Evolutionary conservation across 1,140 invertebrate species (phyloP), one percentile per base, ranked within the genome.

Genomic region (Holcopasites calliopsidis): DNA sequence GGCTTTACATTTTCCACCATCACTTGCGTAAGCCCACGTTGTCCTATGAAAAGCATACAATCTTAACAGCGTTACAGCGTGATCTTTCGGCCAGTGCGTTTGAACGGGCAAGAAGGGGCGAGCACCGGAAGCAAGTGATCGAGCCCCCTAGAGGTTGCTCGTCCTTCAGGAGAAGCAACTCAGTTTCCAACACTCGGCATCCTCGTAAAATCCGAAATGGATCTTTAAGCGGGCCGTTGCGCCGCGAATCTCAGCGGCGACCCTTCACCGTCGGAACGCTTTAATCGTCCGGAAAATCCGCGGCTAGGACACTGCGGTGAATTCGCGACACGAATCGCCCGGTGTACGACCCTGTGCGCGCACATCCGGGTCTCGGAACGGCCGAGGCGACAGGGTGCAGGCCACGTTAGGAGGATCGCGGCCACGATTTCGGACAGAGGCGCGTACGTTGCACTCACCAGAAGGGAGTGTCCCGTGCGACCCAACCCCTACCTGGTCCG

Each of bases 371-470:
- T 38, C 10, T 57, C 42, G n/a, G n/a, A 44, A 26, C 60, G 13
- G 50, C 49, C 33, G 31, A 52, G 40, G 44, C 50, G 7, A 21
- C 21, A 7, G 33, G 28, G 58, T 10, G 18, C 40, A 31, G 52
- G 38, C 73, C 69, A 70, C 76, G 60, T n/a, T n/a, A 44, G 60
- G 80, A 75, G 70, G 64, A 71, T 71, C 75, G 61, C 61, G 61
- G 49, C 75, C 50, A 76, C 75, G 80, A 83, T 83, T 83, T 83
- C 75, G 81, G 80, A 83, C 80, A 82, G 77, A 71, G 73, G 49
- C 74, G 83, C 82, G 87, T 86, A 86, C 88, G 71, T 89, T 87
- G 85, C 80, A 86, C 87, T 85, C 82, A 84, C 64, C 76, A 72
- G 72, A 82, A 87, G 85, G 85, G 84, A 82, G 84, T 87, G 79